Evolutionary conservation across 1,140 invertebrate species (phyloP), one percentile per base, ranked within the genome.

Genomic region (Drosophila gunungcola): DNA sequence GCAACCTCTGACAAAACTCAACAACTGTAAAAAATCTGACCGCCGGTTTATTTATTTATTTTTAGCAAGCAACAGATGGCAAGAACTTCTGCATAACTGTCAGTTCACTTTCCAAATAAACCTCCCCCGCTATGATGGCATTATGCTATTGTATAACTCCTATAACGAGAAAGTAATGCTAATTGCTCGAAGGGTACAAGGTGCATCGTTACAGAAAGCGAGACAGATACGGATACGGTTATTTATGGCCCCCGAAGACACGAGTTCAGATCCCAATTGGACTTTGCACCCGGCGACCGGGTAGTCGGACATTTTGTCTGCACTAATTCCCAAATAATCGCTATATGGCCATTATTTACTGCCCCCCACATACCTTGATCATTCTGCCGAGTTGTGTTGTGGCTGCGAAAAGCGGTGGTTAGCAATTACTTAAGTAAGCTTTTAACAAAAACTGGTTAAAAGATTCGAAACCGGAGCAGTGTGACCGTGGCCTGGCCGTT

Each of bases 231-330:
- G 16, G 42, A 57, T 42, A 80, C 72, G 55, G 69, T 82, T 85
- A 88, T 88, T 84, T 79, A 80, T 80, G 79, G 49, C 52, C 38
- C 12, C 32, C 55, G 48, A 43, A 67, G 41, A 63, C 49, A 60
- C 61, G 61, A 56, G 73, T 67, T 56, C 48, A 65, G 32, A 41
- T 61, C 58, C 75, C 57, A 52, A 62, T 72, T 86, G 83, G 83
- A 86, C 83, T 86, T 86, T 89, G 84, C 45, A 62, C 84, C 74
- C 79, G 58, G 29, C 41, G 21, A 3, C 43, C 43, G 27, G 16
- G 58, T 42, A 36, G 12, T 42, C 32, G 25, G 9, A 4, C 42
- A n/a, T 32, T 62, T 45, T 67, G 29, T 21, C 63, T 11, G 1
- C 67, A 11, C 29, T 27, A 27, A 73, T 58, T 51, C 13, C 43